phyloP scores from a whole-genome alignment of 2,888 invertebrate genomes.

The Yponomeuta sedellus region DNA sequence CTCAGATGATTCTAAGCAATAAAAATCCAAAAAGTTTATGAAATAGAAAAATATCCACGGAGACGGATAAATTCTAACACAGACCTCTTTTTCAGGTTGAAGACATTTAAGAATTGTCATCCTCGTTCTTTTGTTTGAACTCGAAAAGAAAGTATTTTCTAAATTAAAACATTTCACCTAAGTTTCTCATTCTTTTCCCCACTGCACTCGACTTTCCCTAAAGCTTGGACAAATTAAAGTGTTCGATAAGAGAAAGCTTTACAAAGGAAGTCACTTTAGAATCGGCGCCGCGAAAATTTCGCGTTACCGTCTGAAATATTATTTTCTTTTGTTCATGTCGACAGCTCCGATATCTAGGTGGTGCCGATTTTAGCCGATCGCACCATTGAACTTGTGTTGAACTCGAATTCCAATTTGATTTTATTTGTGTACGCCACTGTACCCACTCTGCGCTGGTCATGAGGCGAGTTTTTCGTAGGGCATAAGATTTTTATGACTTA shows the following conservation, averaged over 20 bases:
- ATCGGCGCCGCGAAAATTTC: neutral
- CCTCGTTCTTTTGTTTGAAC: too few species aligned
- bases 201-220: neutral
- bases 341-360: neutral
- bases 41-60: too few species aligned
- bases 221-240: neutral
- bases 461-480: neutral
- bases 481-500: neutral
- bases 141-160: too few species aligned
- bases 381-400: neutral
- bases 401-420: conserved; percentile 6
- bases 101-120: too few species aligned
- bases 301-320: conserved; percentile 2
- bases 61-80: too few species aligned
- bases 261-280: conserved; percentile 6
- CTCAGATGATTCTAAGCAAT: too few species aligned
- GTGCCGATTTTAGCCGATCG: neutral
- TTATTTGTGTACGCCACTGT: neutral
- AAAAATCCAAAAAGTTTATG: too few species aligned
- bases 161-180: too few species aligned
- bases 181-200: neutral
- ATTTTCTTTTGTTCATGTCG: conserved; percentile 1
- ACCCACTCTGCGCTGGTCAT: neutral
- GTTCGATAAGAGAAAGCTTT: neutral
- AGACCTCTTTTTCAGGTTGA: too few species aligned